Conservation (phyloP, 2,797 vertebrate genomes). For the Lutjanus campechanus region DNA sequence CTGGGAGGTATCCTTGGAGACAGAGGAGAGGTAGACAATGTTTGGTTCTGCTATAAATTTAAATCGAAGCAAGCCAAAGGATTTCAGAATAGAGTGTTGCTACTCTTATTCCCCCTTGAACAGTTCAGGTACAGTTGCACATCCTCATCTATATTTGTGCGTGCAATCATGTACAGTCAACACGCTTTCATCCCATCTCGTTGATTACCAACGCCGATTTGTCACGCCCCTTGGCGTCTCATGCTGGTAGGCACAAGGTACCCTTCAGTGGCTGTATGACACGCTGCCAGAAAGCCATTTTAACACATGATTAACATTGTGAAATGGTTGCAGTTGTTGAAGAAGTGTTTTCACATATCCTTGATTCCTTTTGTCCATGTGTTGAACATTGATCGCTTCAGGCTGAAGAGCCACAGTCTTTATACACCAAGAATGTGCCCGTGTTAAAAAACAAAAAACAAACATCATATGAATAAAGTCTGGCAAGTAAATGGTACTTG, state of each 20-base stretch:
- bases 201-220: no score
- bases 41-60: neutral
- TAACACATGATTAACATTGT: no score
- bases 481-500: neutral
- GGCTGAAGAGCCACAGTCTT: neutral
- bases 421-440: neutral
- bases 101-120: neutral
- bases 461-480: neutral
- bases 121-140: neutral
- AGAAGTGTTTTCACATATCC: neutral
- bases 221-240: no score
- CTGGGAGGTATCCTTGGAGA: conserved; percentile 20
- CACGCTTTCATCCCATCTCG: no score
- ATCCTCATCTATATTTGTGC: neutral
- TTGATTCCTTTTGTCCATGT: neutral
- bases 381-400: conserved; percentile 1
- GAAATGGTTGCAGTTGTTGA: no score
- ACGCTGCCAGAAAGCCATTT: no score
- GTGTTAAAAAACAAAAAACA: neutral
- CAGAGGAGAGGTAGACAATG: neutral
- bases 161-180: neutral
- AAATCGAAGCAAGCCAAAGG: conserved; percentile 6
- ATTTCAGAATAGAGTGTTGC: conserved; percentile 4
- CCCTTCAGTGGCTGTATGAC: no score
- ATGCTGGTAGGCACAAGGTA: no score